Evolutionary conservation across 2,113 vertebrate species (phyloP).

Genomic region (Leuciscus idus): DNA sequence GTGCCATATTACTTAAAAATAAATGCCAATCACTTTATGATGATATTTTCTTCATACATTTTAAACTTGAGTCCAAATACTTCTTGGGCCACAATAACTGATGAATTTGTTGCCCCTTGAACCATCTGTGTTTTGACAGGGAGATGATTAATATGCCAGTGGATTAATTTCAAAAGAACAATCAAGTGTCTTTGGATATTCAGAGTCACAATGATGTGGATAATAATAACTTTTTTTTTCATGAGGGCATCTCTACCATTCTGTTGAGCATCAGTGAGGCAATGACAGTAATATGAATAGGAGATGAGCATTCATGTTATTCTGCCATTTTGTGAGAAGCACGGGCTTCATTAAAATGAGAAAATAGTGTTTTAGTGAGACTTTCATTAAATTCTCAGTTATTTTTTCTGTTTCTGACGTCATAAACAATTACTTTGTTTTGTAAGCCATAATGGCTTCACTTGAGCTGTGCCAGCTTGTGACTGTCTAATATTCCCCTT

Average conservation of each 20-base stretch:
- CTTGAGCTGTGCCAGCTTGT: not conserved
- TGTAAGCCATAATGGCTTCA: not conserved
- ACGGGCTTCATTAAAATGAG: not conserved
- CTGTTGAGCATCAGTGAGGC: not conserved
- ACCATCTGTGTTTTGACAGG: not conserved
- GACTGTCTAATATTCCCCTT: slow-evolving; percentile 24
- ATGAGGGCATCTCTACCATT: not conserved
- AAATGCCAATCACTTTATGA: too few relatives aligned
- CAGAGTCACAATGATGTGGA: not conserved
- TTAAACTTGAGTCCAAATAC: not conserved
- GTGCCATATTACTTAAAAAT: not conserved
- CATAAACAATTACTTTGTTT: slow-evolving; percentile 30
- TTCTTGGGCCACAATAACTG: not conserved
- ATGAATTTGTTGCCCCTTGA: not conserved
- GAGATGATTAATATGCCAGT: slow-evolving; percentile 8
- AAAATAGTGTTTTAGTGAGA: not conserved
- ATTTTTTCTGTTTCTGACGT: slow-evolving; percentile 4
- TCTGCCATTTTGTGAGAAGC: not conserved
- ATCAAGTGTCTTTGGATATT: slow-evolving; percentile 41
- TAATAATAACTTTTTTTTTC: slow-evolving; percentile 8
- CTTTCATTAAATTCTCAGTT: not conserved
- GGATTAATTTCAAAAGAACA: slow-evolving; percentile 36
- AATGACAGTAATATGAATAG: slow-evolving; percentile 4
- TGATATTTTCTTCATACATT: not conserved
- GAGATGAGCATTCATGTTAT: not conserved